A percentile compares a stretch with the other conserved stretches of the same genome.
These are phyloP conservation scores for Phodopus roborovskii DNA, from an alignment of 2,113 vertebrate species.

Conservation along the genomic window DNA sequence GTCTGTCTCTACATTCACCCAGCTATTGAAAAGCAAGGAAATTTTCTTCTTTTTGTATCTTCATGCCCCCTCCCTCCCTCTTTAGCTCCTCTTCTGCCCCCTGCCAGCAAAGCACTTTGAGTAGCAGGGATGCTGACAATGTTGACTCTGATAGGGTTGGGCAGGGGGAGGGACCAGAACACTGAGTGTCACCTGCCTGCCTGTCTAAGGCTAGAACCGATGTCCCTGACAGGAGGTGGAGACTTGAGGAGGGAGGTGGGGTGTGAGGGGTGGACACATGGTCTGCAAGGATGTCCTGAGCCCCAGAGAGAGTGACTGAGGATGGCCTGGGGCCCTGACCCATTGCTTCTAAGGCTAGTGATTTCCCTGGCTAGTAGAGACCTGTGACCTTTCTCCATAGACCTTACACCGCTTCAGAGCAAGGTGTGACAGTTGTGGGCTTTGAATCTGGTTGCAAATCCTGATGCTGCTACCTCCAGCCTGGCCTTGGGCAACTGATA, in stretches of 20 bases:
- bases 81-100: fast-evolving
- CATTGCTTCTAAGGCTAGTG: background rate
- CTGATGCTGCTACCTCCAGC: background rate
- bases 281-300: background rate
- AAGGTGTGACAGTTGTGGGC: background rate
- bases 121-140: background rate
- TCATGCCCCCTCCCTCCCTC: fast-evolving
- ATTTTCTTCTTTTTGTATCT: background rate
- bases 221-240: background rate
- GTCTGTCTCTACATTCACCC: background rate
- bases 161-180: background rate
- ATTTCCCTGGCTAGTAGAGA: background rate
- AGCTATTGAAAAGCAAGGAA: background rate
- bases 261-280: background rate
- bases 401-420: background rate
- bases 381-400: background rate
- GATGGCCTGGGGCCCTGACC: background rate
- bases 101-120: background rate
- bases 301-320: background rate
- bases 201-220: background rate
- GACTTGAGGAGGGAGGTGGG: background rate
- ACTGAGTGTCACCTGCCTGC: background rate
- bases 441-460: background rate
- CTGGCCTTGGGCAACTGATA: background rate
- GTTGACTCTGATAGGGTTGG: background rate